phyloP scores from a whole-genome alignment of 2,113 vertebrate species.

The Limanda limanda region DNA sequence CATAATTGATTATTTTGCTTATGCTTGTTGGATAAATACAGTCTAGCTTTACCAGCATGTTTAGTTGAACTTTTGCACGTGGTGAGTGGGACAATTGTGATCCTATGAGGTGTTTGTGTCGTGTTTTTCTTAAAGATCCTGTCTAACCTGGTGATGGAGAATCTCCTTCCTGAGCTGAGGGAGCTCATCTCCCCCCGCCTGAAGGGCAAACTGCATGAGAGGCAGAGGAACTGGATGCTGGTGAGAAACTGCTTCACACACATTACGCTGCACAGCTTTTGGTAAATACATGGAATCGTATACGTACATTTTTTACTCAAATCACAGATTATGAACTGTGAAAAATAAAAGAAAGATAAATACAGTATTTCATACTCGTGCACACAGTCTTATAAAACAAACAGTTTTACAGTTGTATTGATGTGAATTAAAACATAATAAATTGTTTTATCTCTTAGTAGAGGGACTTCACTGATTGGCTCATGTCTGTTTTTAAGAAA shows the following conservation, averaged over 20 bases:
- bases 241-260: slow-evolving; percentile 68
- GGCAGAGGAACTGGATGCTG: slow-evolving; percentile 92
- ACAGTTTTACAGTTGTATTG: too few species aligned
- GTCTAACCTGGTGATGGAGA: slow-evolving; percentile 96
- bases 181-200: slow-evolving; percentile 87
- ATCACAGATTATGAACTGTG: too few species aligned
- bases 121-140: slow-evolving; percentile 82
- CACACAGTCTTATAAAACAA: too few species aligned
- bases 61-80: background rate
- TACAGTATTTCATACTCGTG: too few species aligned
- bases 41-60: background rate
- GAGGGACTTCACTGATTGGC: too few species aligned
- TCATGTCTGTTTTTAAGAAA: too few species aligned
- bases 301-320: too few species aligned
- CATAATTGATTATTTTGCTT: too few species aligned
- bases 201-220: slow-evolving; percentile 91
- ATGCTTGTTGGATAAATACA: too few species aligned
- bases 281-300: background rate
- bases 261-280: background rate
- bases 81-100: background rate
- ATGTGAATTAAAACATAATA: too few species aligned
- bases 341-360: too few species aligned
- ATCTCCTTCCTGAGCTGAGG: slow-evolving; percentile 88
- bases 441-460: too few species aligned
- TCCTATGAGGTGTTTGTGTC: background rate